Percentiles rank a stretch among this genome's conserved stretches.
Conservation (phyloP, 1,140 invertebrate genomes). For the Diuraphis noxia region DNA sequence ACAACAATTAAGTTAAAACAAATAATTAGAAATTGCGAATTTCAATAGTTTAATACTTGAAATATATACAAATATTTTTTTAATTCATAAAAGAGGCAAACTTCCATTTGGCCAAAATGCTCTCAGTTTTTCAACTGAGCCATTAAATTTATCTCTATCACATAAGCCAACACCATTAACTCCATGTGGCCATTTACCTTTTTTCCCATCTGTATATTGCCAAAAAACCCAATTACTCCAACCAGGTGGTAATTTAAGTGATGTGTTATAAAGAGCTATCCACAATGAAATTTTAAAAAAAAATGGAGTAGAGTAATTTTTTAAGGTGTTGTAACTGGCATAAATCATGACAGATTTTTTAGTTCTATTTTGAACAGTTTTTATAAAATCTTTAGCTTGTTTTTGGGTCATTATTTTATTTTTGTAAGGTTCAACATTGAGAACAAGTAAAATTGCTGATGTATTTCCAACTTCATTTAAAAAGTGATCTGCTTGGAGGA, state of each 20-base stretch:
- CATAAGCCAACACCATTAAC: background rate
- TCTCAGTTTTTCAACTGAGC: constrained; percentile 7
- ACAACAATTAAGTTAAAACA: background rate
- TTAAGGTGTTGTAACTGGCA: constrained; percentile 12
- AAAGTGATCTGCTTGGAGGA: constrained; percentile 47
- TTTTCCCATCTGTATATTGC: constrained; percentile 51
- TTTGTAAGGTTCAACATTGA: constrained; percentile 34
- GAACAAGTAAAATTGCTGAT: constrained; percentile 6
- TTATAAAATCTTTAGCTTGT: constrained; percentile 45
- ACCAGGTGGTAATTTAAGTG: constrained; percentile 19
- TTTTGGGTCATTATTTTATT: constrained; percentile 36
- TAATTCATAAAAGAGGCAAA: background rate
- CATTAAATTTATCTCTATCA: constrained; percentile 33
- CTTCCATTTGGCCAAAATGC: constrained; percentile 33
- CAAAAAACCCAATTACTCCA: constrained; percentile 49
- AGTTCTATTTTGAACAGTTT: constrained; percentile 35
- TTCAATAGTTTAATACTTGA: too few relatives aligned
- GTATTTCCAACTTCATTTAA: constrained; percentile 40
- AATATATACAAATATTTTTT: background rate
- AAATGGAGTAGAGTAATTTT: background rate
- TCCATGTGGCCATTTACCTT: background rate
- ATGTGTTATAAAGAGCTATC: background rate
- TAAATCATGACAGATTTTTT: constrained; percentile 23
- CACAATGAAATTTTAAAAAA: constrained; percentile 40
- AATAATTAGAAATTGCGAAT: background rate